phyloP scores from a whole-genome alignment of 2,888 invertebrate species.

The Erebia palarica region DNA sequence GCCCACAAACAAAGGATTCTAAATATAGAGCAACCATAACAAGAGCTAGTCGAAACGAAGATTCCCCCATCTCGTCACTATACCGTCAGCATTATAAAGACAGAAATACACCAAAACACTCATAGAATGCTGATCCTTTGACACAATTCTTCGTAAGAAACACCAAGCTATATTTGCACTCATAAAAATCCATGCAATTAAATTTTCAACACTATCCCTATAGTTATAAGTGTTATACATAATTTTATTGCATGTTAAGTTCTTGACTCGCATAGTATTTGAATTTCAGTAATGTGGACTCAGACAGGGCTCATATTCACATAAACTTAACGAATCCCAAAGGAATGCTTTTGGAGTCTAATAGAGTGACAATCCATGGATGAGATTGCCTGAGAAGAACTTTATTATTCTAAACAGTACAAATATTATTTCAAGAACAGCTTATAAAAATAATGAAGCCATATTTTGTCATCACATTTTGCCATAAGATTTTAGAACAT shows the following conservation, averaged over 20 bases:
- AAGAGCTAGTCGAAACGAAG: slow-evolving; percentile 29
- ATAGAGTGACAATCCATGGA: slow-evolving; percentile 41
- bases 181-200: slow-evolving; percentile 25
- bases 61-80: slow-evolving; percentile 27
- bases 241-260: neutral
- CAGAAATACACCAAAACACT: slow-evolving; percentile 52
- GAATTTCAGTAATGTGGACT: slow-evolving; percentile 47
- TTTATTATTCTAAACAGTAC: neutral
- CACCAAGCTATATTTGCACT: slow-evolving; percentile 10
- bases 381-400: neutral
- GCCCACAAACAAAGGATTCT: slow-evolving; percentile 30
- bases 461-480: slow-evolving; percentile 5
- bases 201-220: slow-evolving; percentile 34
- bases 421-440: neutral
- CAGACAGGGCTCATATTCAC: slow-evolving; percentile 47
- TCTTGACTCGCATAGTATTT: slow-evolving; percentile 9
- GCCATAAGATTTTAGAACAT: neutral
- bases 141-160: slow-evolving; percentile 50
- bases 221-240: slow-evolving; percentile 15
- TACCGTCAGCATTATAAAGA: slow-evolving; percentile 52
- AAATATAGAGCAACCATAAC: slow-evolving; percentile 28
- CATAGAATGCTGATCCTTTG: slow-evolving; percentile 34
- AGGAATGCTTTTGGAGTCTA: slow-evolving; percentile 49
- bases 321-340: slow-evolving; percentile 47
- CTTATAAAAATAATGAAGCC: neutral